phyloP scores from a whole-genome alignment of 2,888 invertebrate genomes.

The Lasioglossum pauxillum region DNA sequence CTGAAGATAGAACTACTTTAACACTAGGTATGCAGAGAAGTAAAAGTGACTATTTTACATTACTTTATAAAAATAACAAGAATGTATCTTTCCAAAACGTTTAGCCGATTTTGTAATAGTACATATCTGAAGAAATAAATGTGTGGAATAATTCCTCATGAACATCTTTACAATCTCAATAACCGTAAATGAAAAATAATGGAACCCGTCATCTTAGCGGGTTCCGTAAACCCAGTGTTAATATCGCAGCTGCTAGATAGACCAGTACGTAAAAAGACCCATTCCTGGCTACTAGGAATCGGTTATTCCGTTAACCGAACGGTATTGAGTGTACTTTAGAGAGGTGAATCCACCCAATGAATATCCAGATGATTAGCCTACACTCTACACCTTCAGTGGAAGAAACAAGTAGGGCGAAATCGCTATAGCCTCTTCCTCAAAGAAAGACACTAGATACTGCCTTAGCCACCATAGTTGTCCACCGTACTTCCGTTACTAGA shows the following conservation, averaged over 20 bases:
- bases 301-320: constrained; percentile 6
- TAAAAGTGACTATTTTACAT: too few species aligned
- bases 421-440: not conserved
- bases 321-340: not conserved
- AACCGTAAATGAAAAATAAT: too few species aligned
- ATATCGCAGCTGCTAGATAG: not conserved
- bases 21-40: too few species aligned
- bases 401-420: not conserved
- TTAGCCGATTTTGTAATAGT: too few species aligned
- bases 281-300: not conserved
- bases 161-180: too few species aligned
- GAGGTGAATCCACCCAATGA: not conserved
- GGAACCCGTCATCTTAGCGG: too few species aligned
- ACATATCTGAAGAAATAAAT: too few species aligned
- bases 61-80: too few species aligned
- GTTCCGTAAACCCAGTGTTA: not conserved
- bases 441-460: not conserved
- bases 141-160: too few species aligned
- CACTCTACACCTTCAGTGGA: not conserved
- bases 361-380: not conserved
- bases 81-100: too few species aligned
- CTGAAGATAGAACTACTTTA: too few species aligned
- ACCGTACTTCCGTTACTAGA: not conserved
- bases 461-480: not conserved
- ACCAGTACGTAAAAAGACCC: not conserved